These are phyloP conservation scores for Eciton burchellii DNA, from an alignment of 1,140 invertebrate species.

Conservation along the genomic window DNA sequence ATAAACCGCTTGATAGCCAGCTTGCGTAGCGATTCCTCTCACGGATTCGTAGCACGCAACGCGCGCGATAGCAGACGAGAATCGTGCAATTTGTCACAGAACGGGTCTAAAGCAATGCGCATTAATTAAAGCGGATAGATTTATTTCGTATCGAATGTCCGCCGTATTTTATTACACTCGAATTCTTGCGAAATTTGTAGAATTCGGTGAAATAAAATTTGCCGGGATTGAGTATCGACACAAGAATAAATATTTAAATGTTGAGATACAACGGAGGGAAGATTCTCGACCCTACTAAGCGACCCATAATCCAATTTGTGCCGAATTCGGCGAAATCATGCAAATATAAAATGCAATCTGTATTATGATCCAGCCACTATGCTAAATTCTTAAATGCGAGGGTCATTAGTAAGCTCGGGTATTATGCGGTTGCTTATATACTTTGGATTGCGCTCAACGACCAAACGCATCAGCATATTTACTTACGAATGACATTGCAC, in stretches of 20 bases:
- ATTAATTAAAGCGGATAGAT: constrained; percentile 41
- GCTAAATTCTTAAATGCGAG: constrained; percentile 53
- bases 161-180: not conserved
- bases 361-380: constrained; percentile 31
- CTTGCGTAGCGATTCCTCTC: constrained; percentile 42
- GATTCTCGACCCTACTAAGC: too few relatives aligned
- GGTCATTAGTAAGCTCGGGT: constrained; percentile 52
- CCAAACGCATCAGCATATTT: constrained; percentile 16
- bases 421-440: constrained; percentile 30
- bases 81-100: constrained; percentile 39
- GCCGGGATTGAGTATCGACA: too few relatives aligned
- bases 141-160: constrained; percentile 20
- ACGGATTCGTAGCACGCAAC: constrained; percentile 36
- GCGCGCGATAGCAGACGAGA: constrained; percentile 27
- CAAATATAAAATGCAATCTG: too few relatives aligned
- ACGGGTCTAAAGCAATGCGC: not conserved
- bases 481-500: not conserved
- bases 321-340: too few relatives aligned
- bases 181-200: too few relatives aligned
- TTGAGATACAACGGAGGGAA: too few relatives aligned
- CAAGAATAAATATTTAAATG: too few relatives aligned
- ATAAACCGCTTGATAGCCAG: constrained; percentile 61
- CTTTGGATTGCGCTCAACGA: constrained; percentile 42
- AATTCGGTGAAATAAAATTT: not conserved
- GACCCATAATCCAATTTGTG: too few relatives aligned